phyloP scores from a whole-genome alignment of 2,113 vertebrate genomes.

The Ictalurus punctatus region DNA sequence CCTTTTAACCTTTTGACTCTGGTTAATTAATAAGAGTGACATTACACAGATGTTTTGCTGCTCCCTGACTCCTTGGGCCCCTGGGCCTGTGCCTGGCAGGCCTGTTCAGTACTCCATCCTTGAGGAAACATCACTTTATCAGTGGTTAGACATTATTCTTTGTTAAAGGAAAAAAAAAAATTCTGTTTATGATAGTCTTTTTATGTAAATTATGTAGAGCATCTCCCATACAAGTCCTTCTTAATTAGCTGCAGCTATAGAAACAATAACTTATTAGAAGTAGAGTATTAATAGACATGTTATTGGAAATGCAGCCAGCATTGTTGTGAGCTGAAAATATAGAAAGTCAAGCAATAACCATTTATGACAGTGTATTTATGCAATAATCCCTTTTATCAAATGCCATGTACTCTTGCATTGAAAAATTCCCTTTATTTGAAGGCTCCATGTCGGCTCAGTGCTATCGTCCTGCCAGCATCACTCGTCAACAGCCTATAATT shows the following conservation, averaged over 20 bases:
- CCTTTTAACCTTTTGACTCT: not conserved
- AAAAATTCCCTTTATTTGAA: not conserved
- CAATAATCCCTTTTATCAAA: not conserved
- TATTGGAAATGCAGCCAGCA: not conserved
- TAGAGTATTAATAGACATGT: not conserved
- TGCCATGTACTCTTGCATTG: not conserved
- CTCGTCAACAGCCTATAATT: not conserved
- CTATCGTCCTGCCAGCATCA: constrained; percentile 4
- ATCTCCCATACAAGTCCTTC: not conserved
- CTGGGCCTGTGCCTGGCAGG: not conserved
- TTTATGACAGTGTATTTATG: not conserved
- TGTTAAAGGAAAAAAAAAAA: not conserved
- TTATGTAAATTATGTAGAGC: not conserved
- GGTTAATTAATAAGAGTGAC: not conserved
- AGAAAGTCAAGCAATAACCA: not conserved
- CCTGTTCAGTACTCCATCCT: not conserved
- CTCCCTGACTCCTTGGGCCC: not conserved
- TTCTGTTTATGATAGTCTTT: not conserved
- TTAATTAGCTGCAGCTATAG: not conserved
- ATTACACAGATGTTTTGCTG: not conserved
- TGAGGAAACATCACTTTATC: not conserved
- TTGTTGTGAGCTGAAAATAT: not conserved
- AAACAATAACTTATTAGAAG: not conserved
- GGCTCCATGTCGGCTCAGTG: not conserved
- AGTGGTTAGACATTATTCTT: not conserved